A percentile compares a stretch with the other conserved stretches of the same genome.
Conservation (phyloP, 92 coral and sea anemone genomes). For the Parazoanthus atlanticus region DNA sequence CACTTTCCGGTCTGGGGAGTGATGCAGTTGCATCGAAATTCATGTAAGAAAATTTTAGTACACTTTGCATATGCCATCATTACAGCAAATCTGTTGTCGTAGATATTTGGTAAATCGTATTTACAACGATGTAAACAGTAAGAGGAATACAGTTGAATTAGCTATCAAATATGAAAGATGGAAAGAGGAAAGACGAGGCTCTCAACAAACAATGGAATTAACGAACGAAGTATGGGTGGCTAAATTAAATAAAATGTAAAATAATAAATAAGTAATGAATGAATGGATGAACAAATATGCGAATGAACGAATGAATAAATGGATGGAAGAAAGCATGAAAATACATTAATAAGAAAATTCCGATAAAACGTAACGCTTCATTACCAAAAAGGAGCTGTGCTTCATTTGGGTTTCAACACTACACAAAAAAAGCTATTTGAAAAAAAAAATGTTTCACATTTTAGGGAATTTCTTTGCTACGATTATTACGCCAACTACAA, state of each 20-base stretch:
- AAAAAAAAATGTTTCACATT: neutral
- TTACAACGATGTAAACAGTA: neutral
- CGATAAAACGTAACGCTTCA: too few species aligned
- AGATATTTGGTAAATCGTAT: too few species aligned
- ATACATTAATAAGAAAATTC: too few species aligned
- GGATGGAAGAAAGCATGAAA: too few species aligned
- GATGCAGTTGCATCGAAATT: neutral
- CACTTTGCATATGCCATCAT: neutral
- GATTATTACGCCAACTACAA: neutral
- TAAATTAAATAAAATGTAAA: neutral
- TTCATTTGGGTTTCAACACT: neutral
- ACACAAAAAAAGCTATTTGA: neutral
- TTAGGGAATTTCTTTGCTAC: neutral
- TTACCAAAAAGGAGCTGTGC: neutral
- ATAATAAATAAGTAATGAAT: neutral
- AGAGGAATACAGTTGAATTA: neutral
- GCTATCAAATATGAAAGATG: too few species aligned
- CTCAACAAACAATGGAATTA: too few species aligned
- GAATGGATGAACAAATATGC: too few species aligned
- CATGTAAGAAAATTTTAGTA: neutral
- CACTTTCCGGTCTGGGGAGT: slow-evolving; percentile 3
- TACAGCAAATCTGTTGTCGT: too few species aligned
- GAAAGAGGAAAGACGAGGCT: too few species aligned
- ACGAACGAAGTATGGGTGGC: too few species aligned
- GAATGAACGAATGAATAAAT: too few species aligned